Percentiles rank a stretch among this genome's conserved stretches.
phyloP scores from a whole-genome alignment of 2,113 vertebrate genomes.

The Forbesichthys papilliferus region DNA sequence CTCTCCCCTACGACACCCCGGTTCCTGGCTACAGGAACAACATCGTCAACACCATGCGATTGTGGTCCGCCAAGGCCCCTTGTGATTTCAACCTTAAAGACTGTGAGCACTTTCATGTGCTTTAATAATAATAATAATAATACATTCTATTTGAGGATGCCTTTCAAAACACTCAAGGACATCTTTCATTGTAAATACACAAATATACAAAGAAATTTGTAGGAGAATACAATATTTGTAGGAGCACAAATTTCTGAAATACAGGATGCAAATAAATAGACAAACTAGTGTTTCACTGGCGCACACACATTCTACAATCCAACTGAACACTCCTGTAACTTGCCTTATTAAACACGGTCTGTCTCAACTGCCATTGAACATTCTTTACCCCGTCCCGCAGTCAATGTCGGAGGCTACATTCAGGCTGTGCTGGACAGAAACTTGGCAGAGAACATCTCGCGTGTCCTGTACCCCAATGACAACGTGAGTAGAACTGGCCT shows the following conservation, averaged over 20 bases:
- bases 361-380: neutral
- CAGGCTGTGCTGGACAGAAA: constrained; percentile 91
- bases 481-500: constrained; percentile 74
- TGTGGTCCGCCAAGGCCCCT: constrained; percentile 92
- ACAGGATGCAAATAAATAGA: no score
- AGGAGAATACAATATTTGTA: no score
- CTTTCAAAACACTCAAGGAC: no score
- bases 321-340: no score
- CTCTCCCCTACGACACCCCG: constrained; percentile 89
- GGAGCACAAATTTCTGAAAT: no score
- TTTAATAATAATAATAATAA: no score
- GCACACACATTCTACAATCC: no score
- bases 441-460: constrained; percentile 92
- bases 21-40: constrained; percentile 94
- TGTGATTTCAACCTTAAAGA: constrained; percentile 93
- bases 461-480: constrained; percentile 91
- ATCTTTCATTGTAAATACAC: no score
- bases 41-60: constrained; percentile 89
- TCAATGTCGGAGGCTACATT: constrained; percentile 88
- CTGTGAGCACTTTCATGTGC: constrained; percentile 77
- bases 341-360: neutral
- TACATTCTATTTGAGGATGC: no score
- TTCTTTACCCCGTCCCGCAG: constrained; percentile 44
- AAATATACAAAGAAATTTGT: no score
- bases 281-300: no score